phyloP scores from a whole-genome alignment of 2,888 invertebrate species.

The Prenolepis imparis region DNA sequence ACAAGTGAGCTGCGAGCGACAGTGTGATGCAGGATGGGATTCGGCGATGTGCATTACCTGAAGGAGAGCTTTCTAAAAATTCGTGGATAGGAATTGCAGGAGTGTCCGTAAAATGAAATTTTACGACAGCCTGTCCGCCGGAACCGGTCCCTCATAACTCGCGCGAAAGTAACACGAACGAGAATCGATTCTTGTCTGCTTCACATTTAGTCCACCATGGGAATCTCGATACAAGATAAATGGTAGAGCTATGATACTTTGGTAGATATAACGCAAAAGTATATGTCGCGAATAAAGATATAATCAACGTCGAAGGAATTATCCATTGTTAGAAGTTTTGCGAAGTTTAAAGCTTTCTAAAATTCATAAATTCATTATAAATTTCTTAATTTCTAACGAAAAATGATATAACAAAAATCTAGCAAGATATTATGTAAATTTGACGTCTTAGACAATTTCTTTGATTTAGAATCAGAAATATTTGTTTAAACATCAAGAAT shows the following conservation, averaged over 20 bases:
- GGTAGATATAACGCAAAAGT: conserved; percentile 5
- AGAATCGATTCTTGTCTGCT: conserved; percentile 35
- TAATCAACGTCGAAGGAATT: conserved; percentile 42
- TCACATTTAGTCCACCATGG: background rate
- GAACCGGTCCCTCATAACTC: conserved; percentile 27
- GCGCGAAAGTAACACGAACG: conserved; percentile 8
- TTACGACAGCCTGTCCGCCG: conserved; percentile 28
- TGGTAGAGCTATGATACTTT: background rate
- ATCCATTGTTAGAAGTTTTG: conserved; percentile 12
- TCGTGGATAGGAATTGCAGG: conserved; percentile 31
- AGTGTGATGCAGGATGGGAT: conserved; percentile 46
- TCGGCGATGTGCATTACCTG: conserved; percentile 40
- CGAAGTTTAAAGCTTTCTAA: background rate
- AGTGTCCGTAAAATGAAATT: conserved; percentile 41
- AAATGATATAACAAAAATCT: background rate
- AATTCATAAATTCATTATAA: background rate
- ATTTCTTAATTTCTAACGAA: background rate
- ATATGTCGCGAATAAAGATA: conserved; percentile 22
- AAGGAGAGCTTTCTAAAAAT: conserved; percentile 31
- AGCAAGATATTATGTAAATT: background rate
- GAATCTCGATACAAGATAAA: background rate
- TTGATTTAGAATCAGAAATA: background rate
- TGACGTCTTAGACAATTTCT: background rate
- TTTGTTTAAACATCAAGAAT: background rate
- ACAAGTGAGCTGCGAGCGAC: conserved; percentile 49